These are phyloP conservation scores for Apis mellifera DNA, from an alignment of 1,140 invertebrate species.

Conservation along the genomic window DNA sequence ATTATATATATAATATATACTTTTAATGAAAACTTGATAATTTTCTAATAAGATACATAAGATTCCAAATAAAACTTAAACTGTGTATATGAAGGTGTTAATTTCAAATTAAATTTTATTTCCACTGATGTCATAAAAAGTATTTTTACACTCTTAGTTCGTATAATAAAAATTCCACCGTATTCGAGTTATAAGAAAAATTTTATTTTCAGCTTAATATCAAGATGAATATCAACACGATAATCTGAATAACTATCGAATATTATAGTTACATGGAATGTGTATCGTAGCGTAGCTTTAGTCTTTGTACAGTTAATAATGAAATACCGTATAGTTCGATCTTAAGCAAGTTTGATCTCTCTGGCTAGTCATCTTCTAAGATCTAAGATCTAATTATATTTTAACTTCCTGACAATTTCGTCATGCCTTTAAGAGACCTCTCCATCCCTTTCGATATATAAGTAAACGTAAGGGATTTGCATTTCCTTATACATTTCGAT, in stretches of 20 bases:
- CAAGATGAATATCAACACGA: no score
- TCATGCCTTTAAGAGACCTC: neutral
- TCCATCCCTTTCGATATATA: neutral
- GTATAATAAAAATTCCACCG: no score
- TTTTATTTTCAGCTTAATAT: no score
- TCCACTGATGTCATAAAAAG: no score
- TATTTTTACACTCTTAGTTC: no score
- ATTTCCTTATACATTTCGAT: neutral
- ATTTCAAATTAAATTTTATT: no score
- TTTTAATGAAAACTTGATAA: no score
- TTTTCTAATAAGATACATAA: no score
- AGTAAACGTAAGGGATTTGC: neutral
- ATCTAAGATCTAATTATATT: neutral
- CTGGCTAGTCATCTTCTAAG: neutral
- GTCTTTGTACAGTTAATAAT: neutral
- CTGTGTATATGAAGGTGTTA: no score
- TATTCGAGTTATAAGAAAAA: no score
- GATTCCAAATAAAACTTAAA: no score
- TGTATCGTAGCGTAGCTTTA: neutral
- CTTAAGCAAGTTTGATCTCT: slow-evolving; percentile 5
- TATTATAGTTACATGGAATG: neutral
- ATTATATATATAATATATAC: no score
- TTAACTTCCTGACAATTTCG: slow-evolving; percentile 19
- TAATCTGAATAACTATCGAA: neutral
- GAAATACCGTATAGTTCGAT: neutral